phyloP scores from a whole-genome alignment of 2,113 vertebrate genomes.

The Hippocampus barbouri region DNA sequence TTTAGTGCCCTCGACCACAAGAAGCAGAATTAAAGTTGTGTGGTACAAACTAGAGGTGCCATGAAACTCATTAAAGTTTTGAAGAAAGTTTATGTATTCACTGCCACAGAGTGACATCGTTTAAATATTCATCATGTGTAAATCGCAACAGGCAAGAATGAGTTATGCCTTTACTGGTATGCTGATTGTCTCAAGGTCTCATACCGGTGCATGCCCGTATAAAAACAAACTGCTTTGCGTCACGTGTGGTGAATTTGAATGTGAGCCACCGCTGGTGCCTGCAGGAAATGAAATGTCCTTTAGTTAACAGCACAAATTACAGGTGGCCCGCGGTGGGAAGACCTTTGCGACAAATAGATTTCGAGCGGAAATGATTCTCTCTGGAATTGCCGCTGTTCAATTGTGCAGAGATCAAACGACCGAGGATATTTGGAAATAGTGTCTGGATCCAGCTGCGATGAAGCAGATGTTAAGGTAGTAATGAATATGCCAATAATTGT shows the following conservation, averaged over 20 bases:
- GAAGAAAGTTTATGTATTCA: neutral
- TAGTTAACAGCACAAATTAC: constrained; percentile 74
- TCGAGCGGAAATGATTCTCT: constrained; percentile 61
- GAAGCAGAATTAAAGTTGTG: neutral
- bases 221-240: constrained; percentile 21
- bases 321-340: constrained; percentile 60
- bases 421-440: constrained; percentile 63
- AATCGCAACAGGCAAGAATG: neutral
- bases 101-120: neutral
- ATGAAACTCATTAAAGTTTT: neutral
- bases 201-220: constrained; percentile 18
- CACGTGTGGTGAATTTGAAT: constrained; percentile 63
- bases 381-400: constrained; percentile 66
- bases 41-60: neutral
- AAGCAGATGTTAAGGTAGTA: constrained; percentile 60
- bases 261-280: constrained; percentile 46
- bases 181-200: constrained; percentile 16
- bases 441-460: constrained; percentile 45
- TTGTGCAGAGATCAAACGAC: constrained; percentile 66
- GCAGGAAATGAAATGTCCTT: constrained; percentile 74
- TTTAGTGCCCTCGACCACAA: neutral
- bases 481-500: constrained; percentile 63
- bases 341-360: constrained; percentile 69
- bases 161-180: constrained; percentile 25
- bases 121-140: constrained; percentile 2